Base-by-base conservation (phyloP, 2,113 vertebrate genomes). In the Holacanthus passer region DNA sequence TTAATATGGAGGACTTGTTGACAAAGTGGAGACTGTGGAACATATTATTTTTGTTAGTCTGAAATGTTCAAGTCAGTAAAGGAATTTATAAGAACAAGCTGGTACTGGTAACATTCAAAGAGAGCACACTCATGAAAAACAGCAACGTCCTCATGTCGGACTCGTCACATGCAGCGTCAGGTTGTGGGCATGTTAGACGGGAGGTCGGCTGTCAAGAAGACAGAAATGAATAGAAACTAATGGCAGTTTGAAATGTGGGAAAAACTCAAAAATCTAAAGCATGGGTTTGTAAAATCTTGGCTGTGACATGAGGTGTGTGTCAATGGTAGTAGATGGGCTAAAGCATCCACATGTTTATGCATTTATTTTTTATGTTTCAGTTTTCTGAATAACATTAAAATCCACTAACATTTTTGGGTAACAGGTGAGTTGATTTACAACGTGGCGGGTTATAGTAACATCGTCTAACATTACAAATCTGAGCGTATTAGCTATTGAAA, bases 381-480 rank as follows among this genome's bases (percentile, higher is more conserved):
- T 65, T 9, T 53, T 55, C n/a, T 62, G 22, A 69, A 75, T 47
- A 19, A 19, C 12, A 27, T 12, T 45, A 11, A 56, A 35, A 48
- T 32, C 50, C 19, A 53, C 37, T 24, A 29, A 31, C 64, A 68
- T 47, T 7, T 59, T 55, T 67, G 22, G 41, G 20, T 53, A 19
- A 48, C 63, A 78, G 27, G 17, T 59, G 81, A 59, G 59, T n/a
- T 75, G 31, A 66, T 76, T 78, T 71, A 80, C 53, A 73, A 52
- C 37, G 3, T 37, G n/a, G n/a, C 43, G 48, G 76, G 76, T 74
- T 76, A 72, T n/a, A 69, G 35, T 77, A 47, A 81, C 63, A 81
- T 66, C 53, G 63, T 74, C 41, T 78, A 83, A 56, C 22, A 67
- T 83, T 81, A 85, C 85, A 79, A 83, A 84, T 84, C 52, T 35